Percentiles rank a stretch among this genome's conserved stretches.
Conservation (phyloP, 2,888 invertebrate species). For the Drosophila niveifrons region DNA sequence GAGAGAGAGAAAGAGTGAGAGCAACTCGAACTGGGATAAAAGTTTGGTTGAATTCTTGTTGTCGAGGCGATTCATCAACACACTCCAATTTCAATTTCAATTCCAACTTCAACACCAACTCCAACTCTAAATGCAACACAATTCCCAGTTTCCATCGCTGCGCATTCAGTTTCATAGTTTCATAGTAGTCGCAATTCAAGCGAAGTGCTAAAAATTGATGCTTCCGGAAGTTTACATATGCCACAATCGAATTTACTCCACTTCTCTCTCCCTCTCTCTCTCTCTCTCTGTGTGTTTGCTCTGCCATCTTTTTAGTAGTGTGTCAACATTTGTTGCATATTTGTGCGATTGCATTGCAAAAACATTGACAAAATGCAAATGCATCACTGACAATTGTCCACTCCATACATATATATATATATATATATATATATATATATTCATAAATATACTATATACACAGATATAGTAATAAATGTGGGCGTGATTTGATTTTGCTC, state of each 20-base stretch:
- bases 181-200: constrained; percentile 5
- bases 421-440: background rate
- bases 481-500: too few species aligned
- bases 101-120: background rate
- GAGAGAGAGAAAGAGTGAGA: background rate
- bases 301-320: constrained; percentile 13
- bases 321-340: constrained; percentile 48
- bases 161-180: constrained; percentile 21
- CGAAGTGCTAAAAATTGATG: constrained; percentile 49
- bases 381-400: constrained; percentile 33
- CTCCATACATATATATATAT: background rate
- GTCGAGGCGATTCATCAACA: constrained; percentile 37
- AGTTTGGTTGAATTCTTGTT: constrained; percentile 10
- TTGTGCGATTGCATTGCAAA: constrained; percentile 26
- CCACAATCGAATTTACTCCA: constrained; percentile 25
- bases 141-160: background rate
- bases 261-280: background rate
- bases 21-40: constrained; percentile 20
- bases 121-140: constrained; percentile 2
- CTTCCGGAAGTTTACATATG: constrained; percentile 42
- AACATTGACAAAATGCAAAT: constrained; percentile 37
- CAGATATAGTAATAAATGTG: too few species aligned
- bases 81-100: too few species aligned
- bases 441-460: background rate
- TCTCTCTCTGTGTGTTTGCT: background rate